These are phyloP conservation scores for Eupsilia transversa DNA, from an alignment of 2,888 invertebrate species.

Conservation along the genomic window DNA sequence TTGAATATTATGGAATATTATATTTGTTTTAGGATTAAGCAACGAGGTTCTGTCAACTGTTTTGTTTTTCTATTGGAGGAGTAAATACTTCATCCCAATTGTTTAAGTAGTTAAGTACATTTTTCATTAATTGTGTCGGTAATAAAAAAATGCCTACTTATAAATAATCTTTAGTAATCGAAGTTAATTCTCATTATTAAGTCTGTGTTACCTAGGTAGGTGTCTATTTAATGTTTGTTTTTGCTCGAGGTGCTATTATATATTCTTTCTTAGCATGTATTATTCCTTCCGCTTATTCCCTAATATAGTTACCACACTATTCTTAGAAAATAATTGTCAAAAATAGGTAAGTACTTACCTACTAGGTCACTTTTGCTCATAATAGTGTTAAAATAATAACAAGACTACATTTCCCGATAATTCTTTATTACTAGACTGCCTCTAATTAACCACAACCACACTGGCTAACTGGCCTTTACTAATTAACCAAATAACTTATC, in stretches of 20 bases:
- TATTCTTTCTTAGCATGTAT: too few relatives aligned
- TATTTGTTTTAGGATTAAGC: not conserved
- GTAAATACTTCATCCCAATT: not conserved
- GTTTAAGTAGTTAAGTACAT: not conserved
- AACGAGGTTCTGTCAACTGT: not conserved
- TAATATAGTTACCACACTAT: not conserved
- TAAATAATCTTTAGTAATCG: not conserved
- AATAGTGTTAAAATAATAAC: not conserved
- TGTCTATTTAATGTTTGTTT: too few relatives aligned
- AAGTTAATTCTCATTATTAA: not conserved
- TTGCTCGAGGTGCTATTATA: not conserved
- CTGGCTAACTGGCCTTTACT: not conserved
- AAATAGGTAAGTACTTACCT: not conserved
- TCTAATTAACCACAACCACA: constrained; percentile 29
- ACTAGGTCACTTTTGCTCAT: not conserved
- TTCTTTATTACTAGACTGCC: not conserved
- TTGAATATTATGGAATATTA: constrained; percentile 20
- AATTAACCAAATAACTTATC: constrained; percentile 10
- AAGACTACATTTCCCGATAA: not conserved
- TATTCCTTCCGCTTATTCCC: too few relatives aligned
- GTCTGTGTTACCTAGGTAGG: not conserved
- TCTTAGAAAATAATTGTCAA: not conserved
- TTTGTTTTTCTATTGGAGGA: not conserved
- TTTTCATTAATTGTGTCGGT: not conserved
- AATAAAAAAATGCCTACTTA: not conserved